phyloP scores from a whole-genome alignment of 2,113 vertebrate species.

The Rissa tridactyla region DNA sequence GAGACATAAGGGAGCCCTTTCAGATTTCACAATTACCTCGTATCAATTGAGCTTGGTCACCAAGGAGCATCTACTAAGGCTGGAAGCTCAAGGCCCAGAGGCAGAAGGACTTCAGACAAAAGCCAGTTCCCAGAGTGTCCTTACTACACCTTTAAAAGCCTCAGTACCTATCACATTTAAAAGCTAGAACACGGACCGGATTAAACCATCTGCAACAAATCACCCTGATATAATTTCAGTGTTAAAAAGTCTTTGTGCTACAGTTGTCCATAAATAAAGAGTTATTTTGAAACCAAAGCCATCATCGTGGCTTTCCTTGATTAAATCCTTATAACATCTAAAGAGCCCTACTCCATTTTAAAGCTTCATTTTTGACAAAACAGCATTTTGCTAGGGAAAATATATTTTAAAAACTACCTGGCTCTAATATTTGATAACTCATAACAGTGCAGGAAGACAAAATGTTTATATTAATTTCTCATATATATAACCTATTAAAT shows the following conservation, averaged over 20 bases:
- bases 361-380: background rate
- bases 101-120: constrained; percentile 6
- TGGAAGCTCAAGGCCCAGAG: background rate
- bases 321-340: background rate
- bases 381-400: background rate
- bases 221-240: background rate
- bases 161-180: background rate
- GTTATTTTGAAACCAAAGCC: background rate
- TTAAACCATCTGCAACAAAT: background rate
- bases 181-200: background rate
- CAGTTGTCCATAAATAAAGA: background rate
- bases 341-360: background rate
- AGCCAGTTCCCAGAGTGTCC: background rate
- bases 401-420: background rate
- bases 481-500: background rate
- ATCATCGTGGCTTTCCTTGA: background rate
- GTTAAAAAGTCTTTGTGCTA: background rate
- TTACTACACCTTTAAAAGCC: background rate
- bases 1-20: background rate
- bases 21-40: background rate
- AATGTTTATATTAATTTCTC: background rate
- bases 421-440: background rate
- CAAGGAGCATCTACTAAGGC: background rate
- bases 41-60: background rate
- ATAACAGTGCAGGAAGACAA: background rate